Percentiles rank a stretch among this genome's conserved stretches.
Conservation (phyloP, 2,888 invertebrate species). For the Acronicta psi region DNA sequence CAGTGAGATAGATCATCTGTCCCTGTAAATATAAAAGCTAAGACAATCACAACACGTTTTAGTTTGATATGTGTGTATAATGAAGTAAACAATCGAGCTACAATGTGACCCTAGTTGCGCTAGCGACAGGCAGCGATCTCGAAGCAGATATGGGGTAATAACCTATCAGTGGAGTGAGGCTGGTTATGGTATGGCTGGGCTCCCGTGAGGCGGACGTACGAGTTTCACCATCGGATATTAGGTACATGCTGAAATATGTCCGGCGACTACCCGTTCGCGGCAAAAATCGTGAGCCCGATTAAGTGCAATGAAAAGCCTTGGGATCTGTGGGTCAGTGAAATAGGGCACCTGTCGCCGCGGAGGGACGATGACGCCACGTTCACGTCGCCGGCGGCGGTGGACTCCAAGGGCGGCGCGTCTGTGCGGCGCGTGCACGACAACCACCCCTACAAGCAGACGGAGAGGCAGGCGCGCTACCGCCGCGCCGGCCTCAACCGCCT, state of each 20-base stretch:
- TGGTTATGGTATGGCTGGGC: slow-evolving; percentile 80
- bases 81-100: slow-evolving; percentile 77
- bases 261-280: slow-evolving; percentile 79
- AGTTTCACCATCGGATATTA: slow-evolving; percentile 68
- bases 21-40: slow-evolving; percentile 88
- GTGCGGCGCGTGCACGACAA: slow-evolving; percentile 70
- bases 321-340: slow-evolving; percentile 86
- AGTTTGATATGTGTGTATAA: slow-evolving; percentile 74
- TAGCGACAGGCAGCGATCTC: slow-evolving; percentile 69
- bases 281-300: slow-evolving; percentile 83
- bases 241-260: slow-evolving; percentile 80
- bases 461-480: slow-evolving; percentile 67
- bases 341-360: slow-evolving; percentile 84
- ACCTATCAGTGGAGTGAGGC: slow-evolving; percentile 83
- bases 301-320: slow-evolving; percentile 87
- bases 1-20: slow-evolving; percentile 89
- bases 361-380: slow-evolving; percentile 77
- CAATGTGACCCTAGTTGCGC: slow-evolving; percentile 78
- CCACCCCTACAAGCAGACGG: slow-evolving; percentile 75
- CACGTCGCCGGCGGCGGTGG: slow-evolving; percentile 73
- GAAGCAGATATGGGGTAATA: slow-evolving; percentile 87
- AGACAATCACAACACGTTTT: slow-evolving; percentile 86
- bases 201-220: slow-evolving; percentile 75
- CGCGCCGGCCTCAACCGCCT: slow-evolving; percentile 88
- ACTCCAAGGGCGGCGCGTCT: slow-evolving; percentile 70